A percentile compares a stretch with the other conserved stretches of the same genome.
Conservation (phyloP, 1,140 invertebrate species). For the Drosophila seguyi region DNA sequence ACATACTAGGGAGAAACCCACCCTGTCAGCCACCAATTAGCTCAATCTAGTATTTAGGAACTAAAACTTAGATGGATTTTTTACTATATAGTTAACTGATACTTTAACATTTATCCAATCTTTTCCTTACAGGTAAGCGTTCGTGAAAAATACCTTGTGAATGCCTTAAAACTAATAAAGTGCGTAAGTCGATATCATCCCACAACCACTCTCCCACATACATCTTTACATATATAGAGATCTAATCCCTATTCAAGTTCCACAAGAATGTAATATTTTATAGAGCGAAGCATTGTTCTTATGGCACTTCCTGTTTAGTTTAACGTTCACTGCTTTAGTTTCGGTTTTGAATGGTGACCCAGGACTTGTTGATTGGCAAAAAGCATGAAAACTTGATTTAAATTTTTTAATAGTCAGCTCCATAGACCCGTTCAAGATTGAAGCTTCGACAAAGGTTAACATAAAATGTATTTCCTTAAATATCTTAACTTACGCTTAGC, state of each 20-base stretch:
- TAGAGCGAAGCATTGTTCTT: constrained; percentile 49
- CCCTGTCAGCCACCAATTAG: background rate
- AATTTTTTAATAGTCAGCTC: constrained; percentile 30
- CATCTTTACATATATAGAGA: constrained; percentile 13
- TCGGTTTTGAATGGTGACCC: constrained; percentile 69
- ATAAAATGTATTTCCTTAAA: constrained; percentile 6
- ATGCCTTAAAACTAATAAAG: constrained; percentile 9
- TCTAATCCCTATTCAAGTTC: constrained; percentile 2
- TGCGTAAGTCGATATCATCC: constrained; percentile 33
- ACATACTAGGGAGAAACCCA: too few relatives aligned
- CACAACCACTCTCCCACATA: background rate
- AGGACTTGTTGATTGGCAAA: constrained; percentile 60
- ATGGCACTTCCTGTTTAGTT: constrained; percentile 71
- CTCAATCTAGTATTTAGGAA: background rate
- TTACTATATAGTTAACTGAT: too few relatives aligned
- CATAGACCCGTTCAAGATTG: constrained; percentile 62
- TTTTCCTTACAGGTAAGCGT: constrained; percentile 62
- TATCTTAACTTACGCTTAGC: constrained; percentile 38
- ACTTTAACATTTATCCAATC: background rate
- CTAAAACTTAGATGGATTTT: background rate
- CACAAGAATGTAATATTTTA: constrained; percentile 21
- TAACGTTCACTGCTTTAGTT: constrained; percentile 63
- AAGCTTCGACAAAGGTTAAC: constrained; percentile 35
- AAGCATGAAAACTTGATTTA: constrained; percentile 52
- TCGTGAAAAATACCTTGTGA: constrained; percentile 9